phyloP scores from a whole-genome alignment of 2,888 invertebrate genomes.

The Seira musarum region DNA sequence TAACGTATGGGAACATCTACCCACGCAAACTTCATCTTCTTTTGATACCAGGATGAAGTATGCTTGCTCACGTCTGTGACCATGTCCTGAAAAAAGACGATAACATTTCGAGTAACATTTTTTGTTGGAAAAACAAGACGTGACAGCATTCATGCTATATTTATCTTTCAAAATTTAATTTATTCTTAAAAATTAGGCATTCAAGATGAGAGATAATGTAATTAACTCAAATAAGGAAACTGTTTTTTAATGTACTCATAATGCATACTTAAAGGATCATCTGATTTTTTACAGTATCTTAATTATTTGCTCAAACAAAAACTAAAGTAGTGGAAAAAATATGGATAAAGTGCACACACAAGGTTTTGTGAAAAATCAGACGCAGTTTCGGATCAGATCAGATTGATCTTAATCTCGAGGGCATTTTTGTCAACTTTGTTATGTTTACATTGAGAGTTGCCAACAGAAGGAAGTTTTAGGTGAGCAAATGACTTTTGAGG shows the following conservation, averaged over 20 bases:
- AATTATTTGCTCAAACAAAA: not conserved
- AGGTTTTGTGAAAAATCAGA: constrained; percentile 33
- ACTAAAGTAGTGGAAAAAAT: not conserved
- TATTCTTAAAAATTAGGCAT: too few relatives aligned
- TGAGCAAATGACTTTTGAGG: not conserved
- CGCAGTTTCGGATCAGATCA: constrained; percentile 17
- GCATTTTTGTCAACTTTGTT: not conserved
- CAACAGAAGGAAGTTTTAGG: not conserved
- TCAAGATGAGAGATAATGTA: not conserved
- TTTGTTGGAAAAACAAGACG: not conserved
- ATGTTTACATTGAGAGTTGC: not conserved
- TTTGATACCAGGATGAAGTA: not conserved
- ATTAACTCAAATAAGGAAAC: constrained; percentile 8
- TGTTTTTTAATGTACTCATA: not conserved
- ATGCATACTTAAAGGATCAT: not conserved
- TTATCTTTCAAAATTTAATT: too few relatives aligned
- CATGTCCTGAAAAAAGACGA: not conserved
- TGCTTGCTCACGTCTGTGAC: not conserved
- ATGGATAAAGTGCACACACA: not conserved
- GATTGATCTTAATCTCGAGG: constrained; percentile 16
- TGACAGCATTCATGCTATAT: too few relatives aligned
- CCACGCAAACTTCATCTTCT: too few relatives aligned
- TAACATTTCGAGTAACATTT: not conserved
- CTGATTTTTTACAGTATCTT: not conserved
- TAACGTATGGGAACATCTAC: not conserved